A percentile compares a stretch with the other conserved stretches of the same genome.
Evolutionary conservation across 2,888 invertebrate species (phyloP).

Genomic region (Digitonthophagus gazella): DNA sequence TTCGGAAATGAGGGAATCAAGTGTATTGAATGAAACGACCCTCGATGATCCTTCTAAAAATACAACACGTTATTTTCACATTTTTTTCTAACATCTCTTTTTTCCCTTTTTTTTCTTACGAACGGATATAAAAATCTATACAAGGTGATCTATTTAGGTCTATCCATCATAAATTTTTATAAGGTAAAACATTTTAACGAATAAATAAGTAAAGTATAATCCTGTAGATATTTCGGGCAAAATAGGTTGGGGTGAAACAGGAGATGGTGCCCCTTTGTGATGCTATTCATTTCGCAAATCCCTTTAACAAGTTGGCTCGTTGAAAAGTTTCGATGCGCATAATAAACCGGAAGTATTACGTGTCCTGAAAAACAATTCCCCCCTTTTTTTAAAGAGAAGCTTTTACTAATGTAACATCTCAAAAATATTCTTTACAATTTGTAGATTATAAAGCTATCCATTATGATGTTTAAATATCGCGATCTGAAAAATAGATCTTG

Average conservation of each 20-base stretch:
- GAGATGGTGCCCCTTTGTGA: slow-evolving; percentile 13
- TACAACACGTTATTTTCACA: neutral
- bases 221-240: neutral
- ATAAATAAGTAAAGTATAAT: too few relatives aligned
- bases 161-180: too few relatives aligned
- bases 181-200: too few relatives aligned
- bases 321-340: slow-evolving; percentile 24
- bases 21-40: slow-evolving; percentile 16
- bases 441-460: too few relatives aligned
- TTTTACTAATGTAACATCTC: slow-evolving; percentile 12
- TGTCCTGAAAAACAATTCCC: slow-evolving; percentile 23
- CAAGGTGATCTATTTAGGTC: too few relatives aligned
- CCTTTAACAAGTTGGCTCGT: slow-evolving; percentile 31
- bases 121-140: neutral
- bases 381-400: neutral
- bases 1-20: slow-evolving; percentile 19
- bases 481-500: too few relatives aligned
- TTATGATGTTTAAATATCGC: too few relatives aligned
- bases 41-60: slow-evolving; percentile 9
- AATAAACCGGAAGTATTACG: slow-evolving; percentile 28
- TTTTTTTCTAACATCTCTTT: neutral
- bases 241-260: neutral
- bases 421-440: too few relatives aligned
- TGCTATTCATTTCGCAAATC: slow-evolving; percentile 31
- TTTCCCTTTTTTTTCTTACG: neutral